Percentiles rank a stretch among this genome's conserved stretches.
phyloP scores from a whole-genome alignment of 2,888 invertebrate species.

The Ditylenchus weischeri region DNA sequence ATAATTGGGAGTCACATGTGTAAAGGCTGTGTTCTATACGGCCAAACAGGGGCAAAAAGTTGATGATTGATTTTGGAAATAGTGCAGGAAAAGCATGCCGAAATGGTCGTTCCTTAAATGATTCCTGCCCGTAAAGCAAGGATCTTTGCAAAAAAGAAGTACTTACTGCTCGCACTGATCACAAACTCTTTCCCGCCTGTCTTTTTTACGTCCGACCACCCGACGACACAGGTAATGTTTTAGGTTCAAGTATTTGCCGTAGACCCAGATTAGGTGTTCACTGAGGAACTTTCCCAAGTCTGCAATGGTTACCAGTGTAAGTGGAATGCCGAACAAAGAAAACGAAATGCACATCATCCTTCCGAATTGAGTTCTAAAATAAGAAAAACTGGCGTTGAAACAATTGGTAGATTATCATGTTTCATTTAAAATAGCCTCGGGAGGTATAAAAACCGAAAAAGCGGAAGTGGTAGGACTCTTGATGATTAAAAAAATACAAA shows the following conservation, averaged over 20 bases:
- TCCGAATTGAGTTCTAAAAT: constrained; percentile 43
- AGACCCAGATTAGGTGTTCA: constrained; percentile 58
- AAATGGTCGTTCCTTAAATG: neutral
- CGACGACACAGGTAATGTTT: constrained; percentile 41
- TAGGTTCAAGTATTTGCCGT: constrained; percentile 53
- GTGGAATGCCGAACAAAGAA: constrained; percentile 58
- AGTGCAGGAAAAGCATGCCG: neutral
- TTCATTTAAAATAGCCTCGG: too few species aligned
- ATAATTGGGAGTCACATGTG: too few species aligned
- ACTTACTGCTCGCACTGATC: constrained; percentile 47
- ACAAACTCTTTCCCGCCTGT: constrained; percentile 51
- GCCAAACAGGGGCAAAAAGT: too few species aligned
- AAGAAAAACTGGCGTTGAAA: neutral
- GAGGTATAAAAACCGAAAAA: too few species aligned
- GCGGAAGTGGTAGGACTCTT: too few species aligned
- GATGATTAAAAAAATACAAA: too few species aligned
- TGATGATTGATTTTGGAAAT: too few species aligned
- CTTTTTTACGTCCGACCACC: constrained; percentile 18
- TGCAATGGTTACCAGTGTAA: constrained; percentile 58
- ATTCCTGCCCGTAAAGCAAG: too few species aligned
- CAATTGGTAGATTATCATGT: neutral
- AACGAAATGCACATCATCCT: constrained; percentile 44
- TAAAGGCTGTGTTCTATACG: too few species aligned
- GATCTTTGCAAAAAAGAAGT: too few species aligned
- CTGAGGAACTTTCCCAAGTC: constrained; percentile 58